Percentiles rank a stretch among this genome's conserved stretches.
Conservation (phyloP, 2,113 vertebrate genomes). For the Solenodon paradoxus region DNA sequence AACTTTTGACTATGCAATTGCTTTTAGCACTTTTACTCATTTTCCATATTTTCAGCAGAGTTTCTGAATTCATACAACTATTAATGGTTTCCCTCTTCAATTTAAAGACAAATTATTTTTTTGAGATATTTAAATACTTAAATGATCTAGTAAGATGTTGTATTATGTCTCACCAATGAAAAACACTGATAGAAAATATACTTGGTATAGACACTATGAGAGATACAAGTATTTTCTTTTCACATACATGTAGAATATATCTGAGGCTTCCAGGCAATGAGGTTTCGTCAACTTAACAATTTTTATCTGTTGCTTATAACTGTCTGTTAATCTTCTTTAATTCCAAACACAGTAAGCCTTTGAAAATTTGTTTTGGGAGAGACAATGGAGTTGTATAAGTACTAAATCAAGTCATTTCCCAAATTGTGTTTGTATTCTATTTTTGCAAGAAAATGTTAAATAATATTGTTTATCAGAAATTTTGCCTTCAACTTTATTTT, state of each 20-base stretch:
- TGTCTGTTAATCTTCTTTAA: not conserved
- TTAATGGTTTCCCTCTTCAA: not conserved
- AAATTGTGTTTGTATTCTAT: not conserved
- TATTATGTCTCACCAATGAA: not conserved
- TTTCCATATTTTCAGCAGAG: not conserved
- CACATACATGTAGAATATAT: not conserved
- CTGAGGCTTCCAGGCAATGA: not conserved
- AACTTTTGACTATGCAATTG: not conserved
- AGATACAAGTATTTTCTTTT: not conserved
- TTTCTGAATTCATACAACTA: not conserved
- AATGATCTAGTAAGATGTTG: not conserved
- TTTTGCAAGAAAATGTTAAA: not conserved
- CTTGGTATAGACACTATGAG: not conserved
- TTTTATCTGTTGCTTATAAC: slow-evolving; percentile 11
- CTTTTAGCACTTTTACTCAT: not conserved
- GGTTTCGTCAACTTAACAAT: not conserved
- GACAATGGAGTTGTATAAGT: not conserved
- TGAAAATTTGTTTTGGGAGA: not conserved
- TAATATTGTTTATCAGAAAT: not conserved
- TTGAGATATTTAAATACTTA: no score
- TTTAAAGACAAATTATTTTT: not conserved
- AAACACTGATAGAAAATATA: not conserved
- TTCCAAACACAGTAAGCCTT: not conserved
- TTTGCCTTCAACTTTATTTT: not conserved
- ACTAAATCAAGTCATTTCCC: not conserved